A percentile compares a stretch with the other conserved stretches of the same genome.
These are phyloP conservation scores for Falco berigora DNA, from an alignment of 2,797 vertebrate genomes.

Conservation along the genomic window DNA sequence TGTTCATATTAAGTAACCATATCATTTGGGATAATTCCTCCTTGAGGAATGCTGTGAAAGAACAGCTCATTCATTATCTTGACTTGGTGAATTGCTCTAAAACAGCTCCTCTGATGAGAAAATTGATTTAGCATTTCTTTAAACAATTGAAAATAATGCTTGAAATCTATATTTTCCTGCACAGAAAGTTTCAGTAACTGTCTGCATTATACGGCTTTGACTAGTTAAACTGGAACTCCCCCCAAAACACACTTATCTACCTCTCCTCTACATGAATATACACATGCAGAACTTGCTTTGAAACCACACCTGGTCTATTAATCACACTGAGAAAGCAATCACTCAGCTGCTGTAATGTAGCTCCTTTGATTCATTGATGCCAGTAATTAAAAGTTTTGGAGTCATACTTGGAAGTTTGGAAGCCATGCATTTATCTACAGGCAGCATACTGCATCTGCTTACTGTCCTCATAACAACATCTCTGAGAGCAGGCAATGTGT, in stretches of 20 bases:
- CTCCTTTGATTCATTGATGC: background rate
- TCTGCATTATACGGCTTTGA: background rate
- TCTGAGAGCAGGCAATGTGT: background rate
- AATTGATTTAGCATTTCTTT: constrained; percentile 54
- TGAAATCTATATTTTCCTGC: background rate
- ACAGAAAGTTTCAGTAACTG: background rate
- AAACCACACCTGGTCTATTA: background rate
- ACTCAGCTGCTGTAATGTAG: background rate
- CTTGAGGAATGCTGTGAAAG: constrained; percentile 42
- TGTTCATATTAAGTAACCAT: constrained; percentile 49
- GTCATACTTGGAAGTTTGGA: background rate
- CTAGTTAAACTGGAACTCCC: background rate
- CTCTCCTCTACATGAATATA: background rate
- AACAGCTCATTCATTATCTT: constrained; percentile 61
- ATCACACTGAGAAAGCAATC: constrained; percentile 1
- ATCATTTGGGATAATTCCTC: constrained; percentile 59
- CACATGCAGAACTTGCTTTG: background rate
- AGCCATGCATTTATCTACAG: background rate
- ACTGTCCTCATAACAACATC: background rate
- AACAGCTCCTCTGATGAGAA: constrained; percentile 21
- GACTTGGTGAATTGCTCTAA: constrained; percentile 53
- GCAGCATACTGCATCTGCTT: background rate
- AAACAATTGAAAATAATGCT: constrained; percentile 27
- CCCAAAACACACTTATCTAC: background rate
- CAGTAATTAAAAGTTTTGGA: background rate